These are phyloP conservation scores for Musca vetustissima DNA, from an alignment of 1,140 invertebrate genomes.

Conservation along the genomic window DNA sequence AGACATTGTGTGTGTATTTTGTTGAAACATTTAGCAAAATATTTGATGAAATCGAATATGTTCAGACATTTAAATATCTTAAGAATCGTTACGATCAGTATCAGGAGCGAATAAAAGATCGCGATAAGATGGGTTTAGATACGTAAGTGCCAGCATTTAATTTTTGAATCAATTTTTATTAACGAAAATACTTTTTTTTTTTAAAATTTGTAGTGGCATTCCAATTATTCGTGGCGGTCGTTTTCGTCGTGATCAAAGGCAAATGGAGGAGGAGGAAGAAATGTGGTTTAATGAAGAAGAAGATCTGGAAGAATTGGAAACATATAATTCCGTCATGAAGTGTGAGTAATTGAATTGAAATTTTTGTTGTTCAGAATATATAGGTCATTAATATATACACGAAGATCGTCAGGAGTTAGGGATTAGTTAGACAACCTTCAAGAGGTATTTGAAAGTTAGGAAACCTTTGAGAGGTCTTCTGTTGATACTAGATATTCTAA, in stretches of 20 bases:
- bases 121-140: slow-evolving; percentile 71
- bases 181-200: slow-evolving; percentile 59
- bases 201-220: slow-evolving; percentile 53
- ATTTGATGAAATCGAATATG: slow-evolving; percentile 92
- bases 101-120: slow-evolving; percentile 85
- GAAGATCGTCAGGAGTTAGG: too few species aligned
- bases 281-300: slow-evolving; percentile 99
- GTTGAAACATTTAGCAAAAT: slow-evolving; percentile 94
- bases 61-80: slow-evolving; percentile 93
- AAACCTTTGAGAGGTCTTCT: too few species aligned
- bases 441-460: too few species aligned
- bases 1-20: slow-evolving; percentile 90
- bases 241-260: slow-evolving; percentile 86
- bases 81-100: slow-evolving; percentile 92
- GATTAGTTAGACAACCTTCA: too few species aligned
- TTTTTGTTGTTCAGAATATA: background rate
- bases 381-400: too few species aligned
- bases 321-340: slow-evolving; percentile 58
- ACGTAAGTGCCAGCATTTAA: slow-evolving; percentile 58
- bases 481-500: too few species aligned
- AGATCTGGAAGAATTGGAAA: slow-evolving; percentile 73
- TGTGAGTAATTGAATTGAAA: slow-evolving; percentile 34
- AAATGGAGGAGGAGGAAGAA: slow-evolving; percentile 96
- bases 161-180: background rate
- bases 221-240: slow-evolving; percentile 78